Evolutionary conservation across 1,140 invertebrate species (phyloP), one percentile per base, ranked within the genome.

Genomic region (Eriocheir sinensis): DNA sequence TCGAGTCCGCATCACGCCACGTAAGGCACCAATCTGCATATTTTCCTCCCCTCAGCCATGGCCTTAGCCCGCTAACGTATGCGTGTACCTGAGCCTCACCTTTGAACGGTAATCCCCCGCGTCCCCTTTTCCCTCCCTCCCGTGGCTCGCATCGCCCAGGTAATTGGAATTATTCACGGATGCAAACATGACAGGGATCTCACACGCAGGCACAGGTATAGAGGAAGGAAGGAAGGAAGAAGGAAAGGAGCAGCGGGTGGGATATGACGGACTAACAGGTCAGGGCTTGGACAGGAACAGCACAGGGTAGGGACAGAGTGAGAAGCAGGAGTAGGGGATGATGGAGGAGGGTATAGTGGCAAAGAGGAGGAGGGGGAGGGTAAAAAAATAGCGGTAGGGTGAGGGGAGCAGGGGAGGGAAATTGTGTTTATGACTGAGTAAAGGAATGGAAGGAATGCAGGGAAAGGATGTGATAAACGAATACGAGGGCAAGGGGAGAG

Each of bases 161-260:
- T 72, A 72, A 72, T 72, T 72, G 60, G 60, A 72, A 72, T 72
- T 72, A 72, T 72, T 72, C 60, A 72, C 17, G 27, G 60, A n/a
- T 72, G 60, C 27, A 72, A n/a, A 72, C 60, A 72, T 21, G 60
- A n/a, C 60, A 72, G 21, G 60, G 60, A 21, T 72, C n/a, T 27
- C 60, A 27, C 60, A 72, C 60, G 60, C 21, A n/a, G 60, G n/a
- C 60, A n/a, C 21, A n/a, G 60, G n/a, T 72, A 72, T 72, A n/a
- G 27, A 72, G n/a, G 60, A n/a, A n/a, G 48, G 48, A 12, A 53
- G 9, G 12, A 53, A 53, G 48, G 9, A 9, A 9, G 48, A n/a
- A n/a, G n/a, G n/a, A n/a, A n/a, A n/a, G n/a, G n/a, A n/a, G n/a
- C n/a, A n/a, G n/a, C n/a, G n/a, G n/a, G n/a, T n/a, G n/a, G n/a